phyloP scores from a whole-genome alignment of 2,113 vertebrate genomes.

The Tautogolabrus adspersus region DNA sequence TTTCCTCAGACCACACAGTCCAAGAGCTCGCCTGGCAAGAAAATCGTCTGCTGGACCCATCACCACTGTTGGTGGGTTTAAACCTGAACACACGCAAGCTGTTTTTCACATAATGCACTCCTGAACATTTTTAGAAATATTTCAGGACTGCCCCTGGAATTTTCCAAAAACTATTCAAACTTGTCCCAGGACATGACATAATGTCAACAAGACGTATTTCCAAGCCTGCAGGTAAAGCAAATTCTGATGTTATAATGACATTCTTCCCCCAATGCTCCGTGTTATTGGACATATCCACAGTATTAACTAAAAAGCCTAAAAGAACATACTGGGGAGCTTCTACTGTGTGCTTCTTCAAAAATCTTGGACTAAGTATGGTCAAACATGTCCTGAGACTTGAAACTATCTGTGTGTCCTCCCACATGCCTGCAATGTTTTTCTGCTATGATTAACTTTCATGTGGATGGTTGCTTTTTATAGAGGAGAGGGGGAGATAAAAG shows the following conservation, averaged over 20 bases:
- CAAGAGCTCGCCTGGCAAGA: constrained; percentile 86
- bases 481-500: constrained; percentile 28
- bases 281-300: no score
- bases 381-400: constrained; percentile 30
- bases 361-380: constrained; percentile 56
- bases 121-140: no score
- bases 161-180: no score
- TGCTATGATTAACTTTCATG: constrained; percentile 47
- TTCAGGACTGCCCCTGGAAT: no score
- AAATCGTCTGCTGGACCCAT: constrained; percentile 83
- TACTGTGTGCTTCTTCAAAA: not conserved
- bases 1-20: constrained; percentile 87
- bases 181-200: no score
- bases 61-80: constrained; percentile 91
- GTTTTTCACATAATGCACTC: not conserved
- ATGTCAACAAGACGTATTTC: no score
- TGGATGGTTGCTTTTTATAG: constrained; percentile 22
- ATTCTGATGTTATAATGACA: no score
- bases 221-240: no score
- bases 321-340: no score
- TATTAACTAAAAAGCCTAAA: no score
- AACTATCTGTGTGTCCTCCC: constrained; percentile 28
- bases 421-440: constrained; percentile 43
- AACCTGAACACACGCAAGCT: not conserved
- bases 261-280: no score